These are phyloP conservation scores for Sebastes minor DNA, from an alignment of 2,797 vertebrate species.

Conservation along the genomic window DNA sequence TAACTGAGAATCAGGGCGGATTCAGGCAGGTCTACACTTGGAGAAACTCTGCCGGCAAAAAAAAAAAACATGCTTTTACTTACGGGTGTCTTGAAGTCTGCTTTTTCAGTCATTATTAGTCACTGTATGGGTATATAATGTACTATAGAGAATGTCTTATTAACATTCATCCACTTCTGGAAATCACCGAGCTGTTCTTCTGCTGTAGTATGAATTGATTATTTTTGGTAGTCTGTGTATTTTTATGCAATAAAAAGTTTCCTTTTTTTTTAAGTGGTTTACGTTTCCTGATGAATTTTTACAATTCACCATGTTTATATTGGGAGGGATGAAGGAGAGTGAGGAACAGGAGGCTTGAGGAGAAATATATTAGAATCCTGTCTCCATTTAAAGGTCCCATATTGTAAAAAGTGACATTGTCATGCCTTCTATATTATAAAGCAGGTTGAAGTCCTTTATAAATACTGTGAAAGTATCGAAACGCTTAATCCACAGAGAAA, in stretches of 20 bases:
- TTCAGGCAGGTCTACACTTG: not conserved
- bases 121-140: constrained; percentile 3
- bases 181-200: constrained; percentile 36
- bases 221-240: constrained; percentile 56
- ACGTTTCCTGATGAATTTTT: not conserved
- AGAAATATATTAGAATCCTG: not conserved
- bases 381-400: not conserved
- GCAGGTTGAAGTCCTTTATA: too few species aligned
- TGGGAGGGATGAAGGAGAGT: not conserved
- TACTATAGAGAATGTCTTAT: constrained; percentile 19
- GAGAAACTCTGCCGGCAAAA: not conserved
- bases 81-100: not conserved
- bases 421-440: too few species aligned
- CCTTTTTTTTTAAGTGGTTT: constrained; percentile 29
- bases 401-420: too few species aligned
- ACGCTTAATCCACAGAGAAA: too few species aligned
- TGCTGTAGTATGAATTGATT: constrained; percentile 57
- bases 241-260: constrained; percentile 71
- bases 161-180: constrained; percentile 11
- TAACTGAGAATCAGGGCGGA: not conserved
- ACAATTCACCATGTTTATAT: not conserved
- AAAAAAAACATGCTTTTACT: not conserved
- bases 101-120: constrained; percentile 2
- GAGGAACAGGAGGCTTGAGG: not conserved
- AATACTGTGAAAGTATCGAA: too few species aligned